phyloP scores from a whole-genome alignment of 2,888 invertebrate genomes.

The Lucinisca nassula region DNA sequence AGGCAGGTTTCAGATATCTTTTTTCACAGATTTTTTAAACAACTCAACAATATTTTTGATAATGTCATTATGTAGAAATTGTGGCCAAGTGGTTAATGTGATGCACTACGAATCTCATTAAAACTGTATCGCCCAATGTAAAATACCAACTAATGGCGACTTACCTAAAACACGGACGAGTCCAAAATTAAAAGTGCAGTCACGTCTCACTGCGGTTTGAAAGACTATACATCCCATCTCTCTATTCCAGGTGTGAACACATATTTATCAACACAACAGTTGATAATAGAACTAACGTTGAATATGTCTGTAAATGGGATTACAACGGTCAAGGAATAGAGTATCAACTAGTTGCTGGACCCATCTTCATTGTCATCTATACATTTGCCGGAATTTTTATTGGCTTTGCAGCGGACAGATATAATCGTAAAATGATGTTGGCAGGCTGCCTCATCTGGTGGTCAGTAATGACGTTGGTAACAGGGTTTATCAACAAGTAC shows the following conservation, averaged over 20 bases:
- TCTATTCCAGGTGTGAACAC: constrained; percentile 60
- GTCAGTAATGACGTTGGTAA: constrained; percentile 94
- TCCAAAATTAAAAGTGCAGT: no score
- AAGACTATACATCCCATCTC: no score
- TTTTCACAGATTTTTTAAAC: no score
- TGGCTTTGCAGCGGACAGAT: constrained; percentile 91
- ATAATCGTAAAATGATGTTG: constrained; percentile 89
- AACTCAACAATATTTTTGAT: no score
- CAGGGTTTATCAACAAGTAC: constrained; percentile 94
- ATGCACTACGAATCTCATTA: no score
- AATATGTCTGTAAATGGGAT: constrained; percentile 95
- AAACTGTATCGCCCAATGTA: no score
- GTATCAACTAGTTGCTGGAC: constrained; percentile 97
- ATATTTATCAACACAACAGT: constrained; percentile 16
- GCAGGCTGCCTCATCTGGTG: constrained; percentile 94
- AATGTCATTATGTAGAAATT: no score
- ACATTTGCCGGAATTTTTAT: constrained; percentile 95
- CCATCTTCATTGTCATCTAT: constrained; percentile 97
- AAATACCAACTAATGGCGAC: no score
- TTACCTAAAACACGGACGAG: no score
- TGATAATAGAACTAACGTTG: neutral
- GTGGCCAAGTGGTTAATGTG: no score
- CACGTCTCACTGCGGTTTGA: no score
- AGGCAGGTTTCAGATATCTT: no score
- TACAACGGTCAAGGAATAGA: constrained; percentile 97